Evolutionary conservation across 2,113 vertebrate species (phyloP), one percentile per base, ranked within the genome.

Genomic region (Etheostoma spectabile): DNA sequence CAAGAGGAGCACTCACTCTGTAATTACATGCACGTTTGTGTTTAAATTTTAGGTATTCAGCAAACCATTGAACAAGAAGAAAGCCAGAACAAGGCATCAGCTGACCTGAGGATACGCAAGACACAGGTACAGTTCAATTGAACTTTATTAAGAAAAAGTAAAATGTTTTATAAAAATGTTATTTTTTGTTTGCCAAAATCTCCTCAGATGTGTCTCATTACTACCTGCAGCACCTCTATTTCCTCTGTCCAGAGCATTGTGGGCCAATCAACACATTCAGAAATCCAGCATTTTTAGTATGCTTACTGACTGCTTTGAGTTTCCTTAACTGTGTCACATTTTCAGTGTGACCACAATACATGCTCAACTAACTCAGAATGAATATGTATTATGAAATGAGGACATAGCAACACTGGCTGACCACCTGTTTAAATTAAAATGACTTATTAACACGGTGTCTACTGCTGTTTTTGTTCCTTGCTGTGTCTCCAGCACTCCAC

Each of bases 31-130:
- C 61, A 8, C 57, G 6, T 78, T 48, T 82, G 49, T 77, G 6
- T 68, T 38, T 1, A 42, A 10, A 42, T 1, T 24, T 2, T 88
- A 99, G 98, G 96, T 94, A 98, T 99, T 16, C 97, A 97, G 83
- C 97, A 98, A 93, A 97, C 94, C 67, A 98, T 99, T 16, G 98
- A 99, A 84, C 97, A 99, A 70, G 98, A 99, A 68, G 98, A 99
- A 87, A 95, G 96, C 19, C 93, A 97, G 87, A 99, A 97, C 91
- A 94, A 96, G 69, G 98, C 98, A 0, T 97, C 98, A 0, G 98
- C 98, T 0, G 97, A 99, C 90, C 93, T 99, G 90, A 95, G 98
- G 93, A 99, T 99, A 96, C 96, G 98, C 60, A 99, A 99, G 95
- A 99, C 97, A 18, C 98, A 99, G 96, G 98, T 98, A 89, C 18